Evolutionary conservation across 2,113 vertebrate genomes (phyloP).

Genomic region (Caranx melampygus): DNA sequence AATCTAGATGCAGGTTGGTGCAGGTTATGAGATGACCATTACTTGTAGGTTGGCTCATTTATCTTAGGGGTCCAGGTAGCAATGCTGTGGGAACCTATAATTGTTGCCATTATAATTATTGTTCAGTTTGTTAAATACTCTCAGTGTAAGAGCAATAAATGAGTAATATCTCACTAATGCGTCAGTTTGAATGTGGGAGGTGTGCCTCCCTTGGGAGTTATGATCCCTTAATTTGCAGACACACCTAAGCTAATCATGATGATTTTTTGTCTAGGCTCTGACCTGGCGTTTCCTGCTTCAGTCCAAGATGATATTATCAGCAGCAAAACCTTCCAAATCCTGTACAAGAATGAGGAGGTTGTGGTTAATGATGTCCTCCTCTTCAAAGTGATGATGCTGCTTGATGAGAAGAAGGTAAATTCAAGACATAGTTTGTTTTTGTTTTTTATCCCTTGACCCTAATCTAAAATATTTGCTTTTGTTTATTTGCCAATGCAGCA

Average conservation of each 20-base stretch:
- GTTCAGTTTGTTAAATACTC: too few species aligned
- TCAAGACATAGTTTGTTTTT: background rate
- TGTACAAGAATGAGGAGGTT: constrained; percentile 99
- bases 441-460: background rate
- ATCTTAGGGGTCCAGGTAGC: background rate
- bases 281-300: constrained; percentile 94
- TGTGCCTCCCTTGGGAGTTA: background rate
- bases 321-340: constrained; percentile 99
- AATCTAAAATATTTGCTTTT: background rate
- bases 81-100: background rate
- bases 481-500: background rate
- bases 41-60: background rate
- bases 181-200: too few species aligned
- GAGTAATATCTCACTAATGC: too few species aligned
- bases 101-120: too few species aligned
- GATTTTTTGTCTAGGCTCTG: constrained; percentile 82
- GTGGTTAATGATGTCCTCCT: constrained; percentile 95
- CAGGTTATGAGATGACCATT: background rate
- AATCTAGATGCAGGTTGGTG: background rate
- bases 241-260: background rate
- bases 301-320: constrained; percentile 92
- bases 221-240: constrained; percentile 4
- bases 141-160: too few species aligned
- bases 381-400: constrained; percentile 98
- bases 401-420: constrained; percentile 95